Base-by-base conservation (phyloP, 2,888 invertebrate genomes). In the Drosophila pseudotalamancana region DNA sequence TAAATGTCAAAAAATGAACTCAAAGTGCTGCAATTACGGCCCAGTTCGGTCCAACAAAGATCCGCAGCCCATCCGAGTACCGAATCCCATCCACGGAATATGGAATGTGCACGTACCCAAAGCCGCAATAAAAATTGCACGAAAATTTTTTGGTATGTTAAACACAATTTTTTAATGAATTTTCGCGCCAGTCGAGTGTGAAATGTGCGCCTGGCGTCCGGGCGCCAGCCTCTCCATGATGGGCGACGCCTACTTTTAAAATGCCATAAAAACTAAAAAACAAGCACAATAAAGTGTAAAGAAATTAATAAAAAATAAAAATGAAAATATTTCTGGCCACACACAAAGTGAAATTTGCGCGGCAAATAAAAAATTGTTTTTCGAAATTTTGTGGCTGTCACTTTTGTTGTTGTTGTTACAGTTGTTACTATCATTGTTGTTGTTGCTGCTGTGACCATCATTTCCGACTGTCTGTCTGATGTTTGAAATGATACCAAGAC, bases 181-280 rank as follows among this genome's bases (percentile, higher is more conserved):
- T 90, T 89, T 89, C 84, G 79, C 87, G 88, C 87, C 89, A 88
- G 80, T 88, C 88, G 88, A 89, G 89, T 89, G 90, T 90, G 85
- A 90, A 90, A 89, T 89, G 88, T 84, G 86, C 77, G 73, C 49
- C 34, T 39, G 49, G 31, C 49, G 49, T 49, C 42, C 45, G 53
- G 11, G 11, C 25, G n/a, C 4, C 40, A 16, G 40, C 8, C 62
- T 16, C 31, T 16, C 34, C 48, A 21, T 9, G 40, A 23, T n/a
- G 32, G 18, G 18, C n/a, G 48, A 18, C 35, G 23, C 68, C 66
- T 75, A 69, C 87, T 74, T 80, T 83, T 75, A 63, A 85, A 82
- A 76, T 76, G 63, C 77, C 63, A 80, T 75, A 81, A 86, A 71
- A 86, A 80, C 77, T 73, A 71, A 76, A 85, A 51, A 49, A 50